A percentile compares a stretch with the other conserved stretches of the same genome.
phyloP scores from a whole-genome alignment of 2,888 invertebrate species.

The Lamellibrachia satsuma region DNA sequence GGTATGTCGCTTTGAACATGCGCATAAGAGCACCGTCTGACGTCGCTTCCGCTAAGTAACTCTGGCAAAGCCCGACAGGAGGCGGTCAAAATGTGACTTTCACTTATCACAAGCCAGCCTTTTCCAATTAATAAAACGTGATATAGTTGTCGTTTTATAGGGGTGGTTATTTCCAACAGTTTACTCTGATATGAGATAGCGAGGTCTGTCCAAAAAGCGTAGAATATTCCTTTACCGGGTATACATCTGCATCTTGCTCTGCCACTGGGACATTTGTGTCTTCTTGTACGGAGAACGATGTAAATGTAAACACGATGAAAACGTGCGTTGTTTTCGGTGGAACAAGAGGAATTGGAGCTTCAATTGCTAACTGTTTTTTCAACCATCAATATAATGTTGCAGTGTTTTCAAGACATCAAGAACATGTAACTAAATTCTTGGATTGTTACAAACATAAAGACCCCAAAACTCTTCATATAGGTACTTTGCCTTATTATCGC shows the following conservation, averaged over 20 bases:
- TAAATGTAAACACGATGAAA: not conserved
- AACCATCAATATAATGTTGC: conserved; percentile 28
- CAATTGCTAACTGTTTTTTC: conserved; percentile 25
- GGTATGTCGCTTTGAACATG: not conserved
- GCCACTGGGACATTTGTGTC: not conserved
- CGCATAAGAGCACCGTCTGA: not conserved
- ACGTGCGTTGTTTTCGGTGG: conserved; percentile 30
- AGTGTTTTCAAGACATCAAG: conserved; percentile 25
- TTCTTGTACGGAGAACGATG: not conserved
- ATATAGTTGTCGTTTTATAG: too few relatives aligned
- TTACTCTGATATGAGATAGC: too few relatives aligned
- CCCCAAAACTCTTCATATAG: not conserved
- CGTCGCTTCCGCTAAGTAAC: not conserved
- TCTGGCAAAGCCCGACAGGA: not conserved
- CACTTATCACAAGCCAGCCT: too few relatives aligned
- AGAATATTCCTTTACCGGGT: too few relatives aligned
- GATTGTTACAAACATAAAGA: not conserved
- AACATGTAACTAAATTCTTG: conserved; percentile 17
- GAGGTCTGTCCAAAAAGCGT: too few relatives aligned
- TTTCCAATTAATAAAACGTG: too few relatives aligned
- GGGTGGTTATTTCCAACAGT: too few relatives aligned
- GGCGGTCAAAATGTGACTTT: not conserved
- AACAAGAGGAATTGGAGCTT: conserved; percentile 28
- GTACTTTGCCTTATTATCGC: not conserved
- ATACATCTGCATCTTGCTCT: too few relatives aligned